A percentile compares a stretch with the other conserved stretches of the same genome.
Evolutionary conservation across 1,140 invertebrate species (phyloP).

Genomic region (Dreissena polymorpha): DNA sequence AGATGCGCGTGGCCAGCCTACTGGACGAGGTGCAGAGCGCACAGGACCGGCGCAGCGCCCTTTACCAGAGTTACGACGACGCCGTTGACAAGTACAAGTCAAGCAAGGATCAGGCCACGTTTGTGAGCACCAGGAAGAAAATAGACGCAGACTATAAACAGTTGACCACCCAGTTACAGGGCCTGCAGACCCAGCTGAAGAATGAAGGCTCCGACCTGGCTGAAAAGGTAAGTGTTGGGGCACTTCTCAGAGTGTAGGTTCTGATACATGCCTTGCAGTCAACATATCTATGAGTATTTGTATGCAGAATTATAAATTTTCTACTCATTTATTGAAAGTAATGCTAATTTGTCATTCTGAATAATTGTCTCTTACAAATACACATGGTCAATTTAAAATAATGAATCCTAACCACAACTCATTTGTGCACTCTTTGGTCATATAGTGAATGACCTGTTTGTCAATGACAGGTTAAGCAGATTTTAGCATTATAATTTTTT

Average conservation of each 20-base stretch:
- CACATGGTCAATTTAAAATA: background rate
- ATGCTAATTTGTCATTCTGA: background rate
- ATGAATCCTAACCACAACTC: too few species aligned
- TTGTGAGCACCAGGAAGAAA: conserved; percentile 81
- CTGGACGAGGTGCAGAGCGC: conserved; percentile 82
- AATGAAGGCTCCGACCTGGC: conserved; percentile 84
- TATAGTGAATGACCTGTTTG: too few species aligned
- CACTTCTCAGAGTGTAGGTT: background rate
- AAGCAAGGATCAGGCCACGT: conserved; percentile 84
- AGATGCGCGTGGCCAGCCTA: conserved; percentile 80
- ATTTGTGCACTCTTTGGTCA: too few species aligned
- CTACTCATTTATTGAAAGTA: background rate
- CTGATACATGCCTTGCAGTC: background rate
- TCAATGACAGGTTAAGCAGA: too few species aligned
- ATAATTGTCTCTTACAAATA: background rate
- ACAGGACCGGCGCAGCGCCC: conserved; percentile 84
- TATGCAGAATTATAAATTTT: background rate
- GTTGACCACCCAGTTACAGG: conserved; percentile 83
- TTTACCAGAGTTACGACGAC: conserved; percentile 85
- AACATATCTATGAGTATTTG: background rate
- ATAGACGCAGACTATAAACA: conserved; percentile 85
- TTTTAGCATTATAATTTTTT: background rate
- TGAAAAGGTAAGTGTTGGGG: conserved; percentile 80
- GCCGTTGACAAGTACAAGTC: conserved; percentile 84
- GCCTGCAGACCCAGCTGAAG: conserved; percentile 83